Evolutionary conservation across 37 sponge, comb jelly and placozoan species (phyloP).

Genomic region (Hormiphora californensis): DNA sequence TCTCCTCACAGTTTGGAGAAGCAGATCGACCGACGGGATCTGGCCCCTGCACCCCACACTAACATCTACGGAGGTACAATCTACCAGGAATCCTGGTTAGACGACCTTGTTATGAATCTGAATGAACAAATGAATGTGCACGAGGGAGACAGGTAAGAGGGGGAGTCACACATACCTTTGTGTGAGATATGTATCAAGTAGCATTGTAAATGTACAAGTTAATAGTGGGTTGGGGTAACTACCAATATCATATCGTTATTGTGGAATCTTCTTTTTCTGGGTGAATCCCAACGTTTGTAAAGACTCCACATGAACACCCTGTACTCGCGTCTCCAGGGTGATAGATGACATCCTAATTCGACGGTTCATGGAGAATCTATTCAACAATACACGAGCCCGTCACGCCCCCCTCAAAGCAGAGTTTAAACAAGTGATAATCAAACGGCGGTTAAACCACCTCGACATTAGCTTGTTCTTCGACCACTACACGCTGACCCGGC

Average conservation of each 20-base stretch:
- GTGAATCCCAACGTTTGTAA: no score
- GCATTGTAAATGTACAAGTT: no score
- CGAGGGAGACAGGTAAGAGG: slow-evolving; percentile 47
- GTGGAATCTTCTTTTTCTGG: no score
- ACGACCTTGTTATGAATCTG: slow-evolving; percentile 40
- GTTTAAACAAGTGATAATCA: neutral
- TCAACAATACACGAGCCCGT: neutral
- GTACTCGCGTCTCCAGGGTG: neutral
- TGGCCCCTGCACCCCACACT: neutral
- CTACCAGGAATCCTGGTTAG: slow-evolving; percentile 22
- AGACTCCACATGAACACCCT: no score
- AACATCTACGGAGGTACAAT: slow-evolving; percentile 32
- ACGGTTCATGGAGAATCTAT: slow-evolving; percentile 16
- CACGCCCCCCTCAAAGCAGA: neutral
- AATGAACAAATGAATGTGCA: neutral
- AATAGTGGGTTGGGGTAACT: no score
- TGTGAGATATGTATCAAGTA: no score
- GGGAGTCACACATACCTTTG: no score
- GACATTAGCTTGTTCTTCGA: slow-evolving; percentile 17
- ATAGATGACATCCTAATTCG: slow-evolving; percentile 33
- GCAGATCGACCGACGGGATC: no score
- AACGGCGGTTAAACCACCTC: slow-evolving; percentile 35
- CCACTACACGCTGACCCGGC: neutral
- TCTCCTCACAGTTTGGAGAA: no score
- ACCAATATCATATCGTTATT: no score